Percentiles rank a stretch among this genome's conserved stretches.
Conservation (phyloP, 2,888 invertebrate genomes). For the Ophion slaviceki region DNA sequence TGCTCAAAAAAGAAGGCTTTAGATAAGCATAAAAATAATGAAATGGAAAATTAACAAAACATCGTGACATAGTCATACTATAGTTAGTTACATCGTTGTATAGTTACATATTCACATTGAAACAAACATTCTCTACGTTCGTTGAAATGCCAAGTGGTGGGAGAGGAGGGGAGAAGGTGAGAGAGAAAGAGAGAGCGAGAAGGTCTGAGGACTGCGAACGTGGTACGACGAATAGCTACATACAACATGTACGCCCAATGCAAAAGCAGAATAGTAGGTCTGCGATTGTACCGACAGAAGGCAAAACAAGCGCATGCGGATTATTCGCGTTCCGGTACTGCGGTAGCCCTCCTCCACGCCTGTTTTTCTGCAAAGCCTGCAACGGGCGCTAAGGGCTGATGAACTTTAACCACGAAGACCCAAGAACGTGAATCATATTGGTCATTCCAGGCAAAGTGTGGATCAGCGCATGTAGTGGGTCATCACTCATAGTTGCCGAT, state of each 20-base stretch:
- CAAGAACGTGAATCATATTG: neutral
- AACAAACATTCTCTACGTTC: neutral
- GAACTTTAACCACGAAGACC: conserved; percentile 35
- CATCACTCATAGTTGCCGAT: neutral
- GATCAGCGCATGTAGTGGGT: too few relatives aligned
- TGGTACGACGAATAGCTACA: conserved; percentile 7
- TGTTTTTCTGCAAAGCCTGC: conserved; percentile 6
- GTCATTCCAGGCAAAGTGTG: conserved; percentile 7
- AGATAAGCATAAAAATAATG: too few relatives aligned
- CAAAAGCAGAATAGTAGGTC: conserved; percentile 6
- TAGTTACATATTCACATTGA: neutral
- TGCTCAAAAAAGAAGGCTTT: too few relatives aligned
- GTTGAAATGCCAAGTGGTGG: neutral
- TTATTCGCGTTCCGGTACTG: neutral
- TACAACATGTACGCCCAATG: conserved; percentile 12
- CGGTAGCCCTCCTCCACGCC: conserved; percentile 20
- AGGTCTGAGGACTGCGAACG: conserved; percentile 2
- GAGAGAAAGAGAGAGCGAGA: neutral
- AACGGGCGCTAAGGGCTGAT: conserved; percentile 21
- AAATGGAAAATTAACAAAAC: too few relatives aligned
- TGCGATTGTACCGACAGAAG: conserved; percentile 4
- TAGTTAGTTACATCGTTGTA: too few relatives aligned
- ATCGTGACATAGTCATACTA: too few relatives aligned
- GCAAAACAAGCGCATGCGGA: conserved; percentile 8
- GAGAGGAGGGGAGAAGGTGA: neutral